Percentiles rank a stretch among this genome's conserved stretches.
phyloP scores from a whole-genome alignment of 2,888 invertebrate genomes.

The Andrena bicolor region DNA sequence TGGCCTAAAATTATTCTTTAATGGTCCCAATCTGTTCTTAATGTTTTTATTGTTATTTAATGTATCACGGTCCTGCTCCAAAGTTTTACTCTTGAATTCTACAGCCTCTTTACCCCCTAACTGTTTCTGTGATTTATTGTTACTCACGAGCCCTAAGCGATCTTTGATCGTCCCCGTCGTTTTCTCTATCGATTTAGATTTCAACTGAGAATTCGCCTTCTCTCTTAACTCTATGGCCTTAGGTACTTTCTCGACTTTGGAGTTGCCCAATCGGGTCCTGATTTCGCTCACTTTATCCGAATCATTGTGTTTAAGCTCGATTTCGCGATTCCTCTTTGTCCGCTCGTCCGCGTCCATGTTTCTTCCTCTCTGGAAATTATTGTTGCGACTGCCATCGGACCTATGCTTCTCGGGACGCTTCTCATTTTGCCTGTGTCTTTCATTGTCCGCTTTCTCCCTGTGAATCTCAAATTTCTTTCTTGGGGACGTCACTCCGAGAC shows the following conservation, averaged over 20 bases:
- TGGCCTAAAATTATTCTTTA: slow-evolving; percentile 65
- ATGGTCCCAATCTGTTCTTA: slow-evolving; percentile 77
- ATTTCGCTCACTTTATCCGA: slow-evolving; percentile 58
- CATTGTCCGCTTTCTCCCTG: slow-evolving; percentile 58
- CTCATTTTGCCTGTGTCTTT: slow-evolving; percentile 59
- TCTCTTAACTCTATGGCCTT: slow-evolving; percentile 63
- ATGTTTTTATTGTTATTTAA: slow-evolving; percentile 80
- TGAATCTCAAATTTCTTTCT: slow-evolving; percentile 77
- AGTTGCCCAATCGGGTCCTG: slow-evolving; percentile 61
- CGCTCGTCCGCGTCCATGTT: slow-evolving; percentile 58
- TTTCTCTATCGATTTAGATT: slow-evolving; percentile 50
- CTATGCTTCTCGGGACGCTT: slow-evolving; percentile 67
- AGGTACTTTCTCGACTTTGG: slow-evolving; percentile 63
- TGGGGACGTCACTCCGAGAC: slow-evolving; percentile 75
- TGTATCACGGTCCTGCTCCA: slow-evolving; percentile 54
- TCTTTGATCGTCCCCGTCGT: slow-evolving; percentile 75
- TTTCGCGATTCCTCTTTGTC: slow-evolving; percentile 51
- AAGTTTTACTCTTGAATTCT: slow-evolving; percentile 53
- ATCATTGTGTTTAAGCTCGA: slow-evolving; percentile 43
- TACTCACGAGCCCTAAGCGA: slow-evolving; percentile 73
- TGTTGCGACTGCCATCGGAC: slow-evolving; percentile 62
- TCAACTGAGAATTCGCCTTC: slow-evolving; percentile 44
- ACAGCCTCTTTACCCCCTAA: slow-evolving; percentile 37
- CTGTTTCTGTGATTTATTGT: slow-evolving; percentile 54
- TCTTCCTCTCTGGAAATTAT: slow-evolving; percentile 61